phyloP scores from a whole-genome alignment of 2,113 vertebrate species.

The Strix aluco region DNA sequence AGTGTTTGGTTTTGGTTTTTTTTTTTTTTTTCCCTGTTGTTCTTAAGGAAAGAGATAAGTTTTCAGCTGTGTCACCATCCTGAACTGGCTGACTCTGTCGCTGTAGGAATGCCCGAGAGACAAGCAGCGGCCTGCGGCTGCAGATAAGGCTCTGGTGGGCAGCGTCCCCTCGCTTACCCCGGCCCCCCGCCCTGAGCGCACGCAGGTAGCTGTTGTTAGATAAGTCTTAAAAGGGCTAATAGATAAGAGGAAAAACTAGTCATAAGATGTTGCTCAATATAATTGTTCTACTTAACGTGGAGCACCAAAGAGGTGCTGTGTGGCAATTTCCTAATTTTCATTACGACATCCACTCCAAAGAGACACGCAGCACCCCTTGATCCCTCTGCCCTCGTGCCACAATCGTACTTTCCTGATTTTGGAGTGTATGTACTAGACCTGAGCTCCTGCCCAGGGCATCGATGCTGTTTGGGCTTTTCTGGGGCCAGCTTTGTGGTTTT shows the following conservation, averaged over 20 bases:
- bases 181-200: neutral
- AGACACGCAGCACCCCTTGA: accelerated
- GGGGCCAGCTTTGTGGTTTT: accelerated
- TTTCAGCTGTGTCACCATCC: neutral
- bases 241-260: neutral
- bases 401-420: accelerated
- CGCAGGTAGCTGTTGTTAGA: accelerated
- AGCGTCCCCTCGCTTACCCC: neutral
- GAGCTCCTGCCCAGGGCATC: neutral
- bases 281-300: accelerated
- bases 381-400: accelerated
- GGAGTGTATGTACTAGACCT: accelerated
- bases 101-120: neutral
- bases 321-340: neutral
- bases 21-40: neutral
- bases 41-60: neutral
- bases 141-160: neutral
- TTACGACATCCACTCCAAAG: accelerated
- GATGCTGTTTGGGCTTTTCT: too few species aligned
- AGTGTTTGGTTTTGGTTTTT: too few species aligned
- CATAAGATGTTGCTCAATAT: accelerated
- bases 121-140: neutral
- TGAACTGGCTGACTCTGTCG: accelerated
- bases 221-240: too few species aligned
- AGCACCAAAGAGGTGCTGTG: neutral